Evolutionary conservation across 2,888 invertebrate species (phyloP).

Genomic region (Melieria crassipennis): DNA sequence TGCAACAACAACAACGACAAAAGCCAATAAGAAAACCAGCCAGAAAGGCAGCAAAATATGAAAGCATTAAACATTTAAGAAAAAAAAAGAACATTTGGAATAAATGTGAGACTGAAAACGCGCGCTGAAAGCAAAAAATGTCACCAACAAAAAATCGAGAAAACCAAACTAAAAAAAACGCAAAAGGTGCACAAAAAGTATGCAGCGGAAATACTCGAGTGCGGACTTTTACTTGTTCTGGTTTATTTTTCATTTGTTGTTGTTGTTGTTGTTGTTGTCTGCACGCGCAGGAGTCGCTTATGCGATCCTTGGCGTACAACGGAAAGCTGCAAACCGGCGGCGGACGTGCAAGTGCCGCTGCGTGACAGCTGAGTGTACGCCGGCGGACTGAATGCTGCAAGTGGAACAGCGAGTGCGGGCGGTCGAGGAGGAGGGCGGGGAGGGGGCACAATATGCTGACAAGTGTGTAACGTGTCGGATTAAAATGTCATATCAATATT

Average conservation of each 20-base stretch:
- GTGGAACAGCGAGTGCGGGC: too few species aligned
- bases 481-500: constrained; percentile 40
- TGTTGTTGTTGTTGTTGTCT: neutral
- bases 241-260: neutral
- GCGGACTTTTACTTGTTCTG: neutral
- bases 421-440: too few species aligned
- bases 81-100: neutral
- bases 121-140: neutral
- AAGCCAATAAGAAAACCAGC: too few species aligned
- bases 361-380: neutral
- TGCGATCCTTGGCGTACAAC: neutral
- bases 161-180: neutral
- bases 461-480: constrained; percentile 40
- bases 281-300: neutral
- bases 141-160: neutral
- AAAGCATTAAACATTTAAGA: neutral
- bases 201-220: neutral
- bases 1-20: too few species aligned
- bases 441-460: constrained; percentile 26
- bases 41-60: neutral
- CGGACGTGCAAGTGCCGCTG: neutral
- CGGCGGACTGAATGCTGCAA: neutral
- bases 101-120: neutral
- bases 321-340: neutral
- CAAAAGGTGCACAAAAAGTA: neutral